Percentiles rank a stretch among this genome's conserved stretches.
phyloP scores from a whole-genome alignment of 2,113 vertebrate genomes.

The Ammospiza nelsoni region DNA sequence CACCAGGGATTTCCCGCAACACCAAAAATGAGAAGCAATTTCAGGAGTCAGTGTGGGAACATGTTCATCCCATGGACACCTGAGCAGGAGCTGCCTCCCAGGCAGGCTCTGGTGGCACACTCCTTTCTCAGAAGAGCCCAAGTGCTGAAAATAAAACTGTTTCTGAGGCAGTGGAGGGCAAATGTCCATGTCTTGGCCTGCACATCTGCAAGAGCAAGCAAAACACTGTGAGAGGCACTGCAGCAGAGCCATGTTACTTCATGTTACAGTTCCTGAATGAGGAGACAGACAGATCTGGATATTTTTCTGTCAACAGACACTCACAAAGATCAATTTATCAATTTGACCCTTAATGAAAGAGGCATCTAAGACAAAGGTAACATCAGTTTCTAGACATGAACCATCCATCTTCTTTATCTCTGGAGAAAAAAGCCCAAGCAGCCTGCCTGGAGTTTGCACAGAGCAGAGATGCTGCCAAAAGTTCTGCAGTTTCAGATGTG shows the following conservation, averaged over 20 bases:
- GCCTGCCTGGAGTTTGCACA: neutral
- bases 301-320: neutral
- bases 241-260: neutral
- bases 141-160: neutral
- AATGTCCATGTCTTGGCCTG: neutral
- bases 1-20: neutral
- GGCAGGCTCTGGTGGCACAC: neutral
- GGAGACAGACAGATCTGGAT: neutral
- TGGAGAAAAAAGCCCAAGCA: neutral
- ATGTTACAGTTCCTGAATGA: accelerated
- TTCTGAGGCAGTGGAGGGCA: neutral
- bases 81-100: accelerated
- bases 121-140: neutral
- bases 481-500: neutral
- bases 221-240: neutral
- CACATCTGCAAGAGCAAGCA: neutral
- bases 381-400: neutral
- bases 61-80: accelerated
- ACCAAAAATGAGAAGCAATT: neutral
- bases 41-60: neutral
- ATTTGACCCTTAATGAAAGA: neutral
- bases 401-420: neutral
- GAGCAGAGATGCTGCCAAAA: neutral
- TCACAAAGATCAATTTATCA: neutral
- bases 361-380: neutral